Percentiles rank a stretch among this genome's conserved stretches.
phyloP scores from a whole-genome alignment of 1,140 invertebrate genomes.

The Apis laboriosa region DNA sequence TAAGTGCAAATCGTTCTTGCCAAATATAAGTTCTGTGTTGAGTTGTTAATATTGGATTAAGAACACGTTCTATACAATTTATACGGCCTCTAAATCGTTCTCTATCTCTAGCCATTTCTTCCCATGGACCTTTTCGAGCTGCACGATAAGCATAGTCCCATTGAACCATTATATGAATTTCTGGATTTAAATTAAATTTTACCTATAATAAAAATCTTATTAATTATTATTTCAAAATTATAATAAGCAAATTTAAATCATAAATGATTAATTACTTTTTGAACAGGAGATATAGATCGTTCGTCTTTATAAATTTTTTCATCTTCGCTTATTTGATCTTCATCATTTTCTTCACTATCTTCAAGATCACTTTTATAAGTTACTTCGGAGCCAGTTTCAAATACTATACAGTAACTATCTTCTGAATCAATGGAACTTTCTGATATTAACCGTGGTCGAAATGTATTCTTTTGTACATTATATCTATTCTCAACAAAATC shows the following conservation, averaged over 20 bases:
- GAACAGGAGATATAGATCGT: background rate
- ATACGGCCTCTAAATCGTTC: conserved; percentile 83
- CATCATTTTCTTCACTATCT: conserved; percentile 32
- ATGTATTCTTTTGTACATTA: conserved; percentile 23
- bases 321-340: conserved; percentile 17
- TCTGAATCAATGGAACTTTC: conserved; percentile 78
- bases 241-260: background rate
- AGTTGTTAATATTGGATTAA: conserved; percentile 80
- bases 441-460: conserved; percentile 64
- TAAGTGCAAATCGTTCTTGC: conserved; percentile 78
- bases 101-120: conserved; percentile 83
- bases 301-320: conserved; percentile 5
- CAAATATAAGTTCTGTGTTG: conserved; percentile 82
- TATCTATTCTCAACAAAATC: conserved; percentile 9
- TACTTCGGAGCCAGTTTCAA: conserved; percentile 61
- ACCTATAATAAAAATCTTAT: conserved; percentile 81
- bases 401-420: conserved; percentile 76
- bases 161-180: conserved; percentile 83
- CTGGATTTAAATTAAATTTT: conserved; percentile 81
- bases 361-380: conserved; percentile 50
- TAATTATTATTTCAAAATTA: conserved; percentile 14
- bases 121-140: conserved; percentile 85
- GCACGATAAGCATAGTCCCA: conserved; percentile 85
- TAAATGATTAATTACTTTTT: conserved; percentile 44
- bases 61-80: conserved; percentile 71